phyloP scores from a whole-genome alignment of 2,888 invertebrate species.

The Scrobipalpa atriplicella region DNA sequence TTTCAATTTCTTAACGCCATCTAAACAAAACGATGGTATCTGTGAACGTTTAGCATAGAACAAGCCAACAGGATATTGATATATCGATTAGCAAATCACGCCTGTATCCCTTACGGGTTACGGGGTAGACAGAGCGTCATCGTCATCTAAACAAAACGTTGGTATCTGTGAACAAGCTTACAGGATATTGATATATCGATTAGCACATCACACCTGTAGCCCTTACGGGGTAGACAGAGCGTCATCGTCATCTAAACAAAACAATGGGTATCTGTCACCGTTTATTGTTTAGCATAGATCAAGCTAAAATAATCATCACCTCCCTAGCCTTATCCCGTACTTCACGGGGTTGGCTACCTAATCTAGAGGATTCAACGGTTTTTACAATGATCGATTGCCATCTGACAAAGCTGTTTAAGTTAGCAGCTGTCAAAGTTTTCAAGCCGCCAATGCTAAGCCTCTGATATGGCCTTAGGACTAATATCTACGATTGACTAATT shows the following conservation, averaged over 20 bases:
- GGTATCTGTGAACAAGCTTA: conserved; percentile 74
- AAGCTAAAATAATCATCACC: too few species aligned
- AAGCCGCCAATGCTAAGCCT: too few species aligned
- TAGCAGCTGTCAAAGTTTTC: too few species aligned
- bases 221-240: too few species aligned
- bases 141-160: conserved; percentile 70
- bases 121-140: neutral
- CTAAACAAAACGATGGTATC: conserved; percentile 80
- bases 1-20: neutral
- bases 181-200: conserved; percentile 22
- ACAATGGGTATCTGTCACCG: too few species aligned
- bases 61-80: conserved; percentile 45
- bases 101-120: neutral
- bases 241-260: too few species aligned
- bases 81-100: conserved; percentile 15
- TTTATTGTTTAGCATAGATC: too few species aligned
- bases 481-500: too few species aligned
- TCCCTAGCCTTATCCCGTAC: too few species aligned
- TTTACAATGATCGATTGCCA: neutral
- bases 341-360: too few species aligned
- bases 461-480: too few species aligned
- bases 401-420: neutral
- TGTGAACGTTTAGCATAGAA: conserved; percentile 79
- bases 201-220: conserved; percentile 9
- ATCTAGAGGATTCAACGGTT: too few species aligned